phyloP scores from a whole-genome alignment of 1,140 invertebrate genomes.

The Bradynema listronoti region DNA sequence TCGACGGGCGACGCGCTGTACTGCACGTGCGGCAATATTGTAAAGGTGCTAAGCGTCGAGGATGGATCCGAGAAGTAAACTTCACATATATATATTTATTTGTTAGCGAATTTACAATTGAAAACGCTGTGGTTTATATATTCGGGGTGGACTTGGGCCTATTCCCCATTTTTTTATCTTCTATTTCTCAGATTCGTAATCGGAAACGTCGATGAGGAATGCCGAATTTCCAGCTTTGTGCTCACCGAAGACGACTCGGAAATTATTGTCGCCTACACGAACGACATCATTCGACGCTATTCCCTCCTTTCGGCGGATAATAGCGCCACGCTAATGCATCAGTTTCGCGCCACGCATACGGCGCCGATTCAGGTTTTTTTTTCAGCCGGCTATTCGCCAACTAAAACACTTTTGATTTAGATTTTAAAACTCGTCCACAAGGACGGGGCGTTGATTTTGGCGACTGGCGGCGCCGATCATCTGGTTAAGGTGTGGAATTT shows the following conservation, averaged over 20 bases:
- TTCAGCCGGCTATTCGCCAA: slow-evolving; percentile 6
- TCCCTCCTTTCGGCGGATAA: slow-evolving; percentile 5
- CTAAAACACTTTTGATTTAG: background rate
- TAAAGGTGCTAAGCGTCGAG: slow-evolving; percentile 35
- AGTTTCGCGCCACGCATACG: slow-evolving; percentile 25
- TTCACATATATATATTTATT: slow-evolving; percentile 18
- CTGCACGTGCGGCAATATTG: slow-evolving; percentile 36
- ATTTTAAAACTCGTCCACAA: background rate
- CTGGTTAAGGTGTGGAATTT: slow-evolving; percentile 40
- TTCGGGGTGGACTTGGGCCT: background rate
- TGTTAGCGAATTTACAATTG: background rate
- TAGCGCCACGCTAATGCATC: slow-evolving; percentile 15
- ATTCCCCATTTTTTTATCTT: background rate
- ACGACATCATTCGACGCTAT: slow-evolving; percentile 32
- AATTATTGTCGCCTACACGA: slow-evolving; percentile 38
- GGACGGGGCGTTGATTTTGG: background rate
- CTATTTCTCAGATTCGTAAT: slow-evolving; percentile 29
- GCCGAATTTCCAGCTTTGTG: slow-evolving; percentile 32
- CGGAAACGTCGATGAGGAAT: slow-evolving; percentile 23
- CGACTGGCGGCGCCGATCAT: slow-evolving; percentile 31
- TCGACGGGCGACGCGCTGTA: slow-evolving; percentile 27
- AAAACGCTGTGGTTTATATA: background rate
- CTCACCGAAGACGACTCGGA: slow-evolving; percentile 27
- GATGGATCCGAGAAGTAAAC: slow-evolving; percentile 32
- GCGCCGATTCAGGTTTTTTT: slow-evolving; percentile 31